phyloP scores from a whole-genome alignment of 2,888 invertebrate genomes.

The Agrochola macilenta region DNA sequence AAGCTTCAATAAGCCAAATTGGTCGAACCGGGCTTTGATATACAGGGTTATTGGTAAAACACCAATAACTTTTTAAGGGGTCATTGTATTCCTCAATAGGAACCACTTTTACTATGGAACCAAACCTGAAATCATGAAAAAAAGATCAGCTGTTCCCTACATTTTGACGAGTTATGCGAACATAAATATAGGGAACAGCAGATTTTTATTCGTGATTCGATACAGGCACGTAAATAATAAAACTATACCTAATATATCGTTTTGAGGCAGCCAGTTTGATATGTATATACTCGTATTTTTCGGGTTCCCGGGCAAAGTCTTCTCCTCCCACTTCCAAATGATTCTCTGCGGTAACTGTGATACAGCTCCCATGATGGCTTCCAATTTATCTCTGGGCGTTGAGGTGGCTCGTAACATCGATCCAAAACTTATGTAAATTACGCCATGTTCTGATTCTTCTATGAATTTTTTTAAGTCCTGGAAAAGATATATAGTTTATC shows the following conservation, averaged over 20 bases:
- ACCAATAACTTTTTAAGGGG: no score
- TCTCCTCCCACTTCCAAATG: conserved; percentile 94
- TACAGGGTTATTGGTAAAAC: no score
- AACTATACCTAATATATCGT: conserved; percentile 91
- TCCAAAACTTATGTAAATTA: conserved; percentile 94
- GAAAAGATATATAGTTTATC: conserved; percentile 58
- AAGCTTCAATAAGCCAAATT: neutral
- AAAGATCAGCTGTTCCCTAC: no score
- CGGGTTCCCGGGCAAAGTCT: conserved; percentile 89
- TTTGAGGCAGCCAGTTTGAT: conserved; percentile 93
- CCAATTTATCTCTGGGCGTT: conserved; percentile 90
- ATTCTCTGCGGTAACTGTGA: conserved; percentile 92
- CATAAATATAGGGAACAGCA: no score
- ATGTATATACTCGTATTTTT: conserved; percentile 89
- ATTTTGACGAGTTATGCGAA: no score
- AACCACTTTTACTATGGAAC: no score
- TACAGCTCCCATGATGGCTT: conserved; percentile 91
- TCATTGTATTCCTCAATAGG: no score
- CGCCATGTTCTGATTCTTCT: conserved; percentile 92
- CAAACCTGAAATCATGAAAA: no score
- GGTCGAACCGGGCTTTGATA: neutral
- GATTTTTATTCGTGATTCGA: no score
- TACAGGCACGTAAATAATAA: neutral
- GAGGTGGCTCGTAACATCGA: conserved; percentile 93
- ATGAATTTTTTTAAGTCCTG: conserved; percentile 92